Evolutionary conservation across 2,797 vertebrate genomes (phyloP), one percentile per base, ranked within the genome.

Genomic region (Steatocranus sp.): DNA sequence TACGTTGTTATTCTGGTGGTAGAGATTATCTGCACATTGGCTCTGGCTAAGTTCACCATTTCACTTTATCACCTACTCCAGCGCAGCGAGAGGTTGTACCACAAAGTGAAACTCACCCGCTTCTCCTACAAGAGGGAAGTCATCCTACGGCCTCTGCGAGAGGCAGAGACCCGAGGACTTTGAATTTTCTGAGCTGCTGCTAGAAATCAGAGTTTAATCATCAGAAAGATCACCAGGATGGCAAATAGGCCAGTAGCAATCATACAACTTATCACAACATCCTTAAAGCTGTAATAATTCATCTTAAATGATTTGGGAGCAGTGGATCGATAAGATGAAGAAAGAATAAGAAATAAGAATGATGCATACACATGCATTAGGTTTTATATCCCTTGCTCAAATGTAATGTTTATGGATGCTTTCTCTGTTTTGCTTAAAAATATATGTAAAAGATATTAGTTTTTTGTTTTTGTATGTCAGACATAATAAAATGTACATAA

Each of bases 51-150:
- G 79, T 84, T 92, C 8, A 91, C 89, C 2, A 30, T 93, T 50
- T 91, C 92, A 25, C 74, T 96, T 36, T 95, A 95, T 68, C 36
- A 48, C 8, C 90, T 95, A 81, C 88, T 96, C 23, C 92, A 94
- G 51, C 2, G 7, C 36, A 88, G 78, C 20, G 87, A 94, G 83
- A 92, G 50, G 68, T 48, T 85, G 17, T 49, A 86, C 58, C 75
- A 88, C 23, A 78, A 73, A 51, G 83, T 97, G 63, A 95, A 91
- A 81, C 94, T 96, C 32, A 96, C 92, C 2, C 87, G 9, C 30
- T 95, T 96, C 79, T 91, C 94, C 46, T 91, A 95, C 92, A 95
- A 82, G 73, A 95, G 90, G 81, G 95, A 96, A 11, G 70, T 96
- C 50, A 92, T 83, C 25, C 78, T 96, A 7, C 88, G 70, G 76